These are phyloP conservation scores for Smutsia gigantea DNA, from an alignment of 2,797 vertebrate genomes.

Conservation along the genomic window DNA sequence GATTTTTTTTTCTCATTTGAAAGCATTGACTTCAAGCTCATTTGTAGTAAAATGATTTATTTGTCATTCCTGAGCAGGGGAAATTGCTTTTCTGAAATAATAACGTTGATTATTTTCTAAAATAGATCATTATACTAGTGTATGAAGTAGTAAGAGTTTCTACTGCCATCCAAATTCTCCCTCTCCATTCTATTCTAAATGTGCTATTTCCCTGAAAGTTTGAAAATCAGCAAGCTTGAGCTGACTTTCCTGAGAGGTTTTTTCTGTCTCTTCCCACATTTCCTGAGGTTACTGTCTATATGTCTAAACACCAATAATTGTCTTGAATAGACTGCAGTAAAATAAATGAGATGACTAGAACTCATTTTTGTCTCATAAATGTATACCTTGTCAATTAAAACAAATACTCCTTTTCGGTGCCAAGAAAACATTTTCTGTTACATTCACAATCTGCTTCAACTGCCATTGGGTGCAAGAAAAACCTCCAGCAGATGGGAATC, in stretches of 20 bases:
- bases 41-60: slow-evolving; percentile 61
- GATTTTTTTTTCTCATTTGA: slow-evolving; percentile 66
- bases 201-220: background rate
- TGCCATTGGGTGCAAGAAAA: slow-evolving; percentile 60
- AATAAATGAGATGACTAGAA: slow-evolving; percentile 74
- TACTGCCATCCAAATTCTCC: background rate
- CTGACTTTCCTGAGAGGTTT: background rate
- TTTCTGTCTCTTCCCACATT: slow-evolving; percentile 15
- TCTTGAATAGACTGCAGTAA: slow-evolving; percentile 45
- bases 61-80: slow-evolving; percentile 45
- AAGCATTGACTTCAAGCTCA: slow-evolving; percentile 53
- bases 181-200: background rate
- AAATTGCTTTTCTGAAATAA: slow-evolving; percentile 61
- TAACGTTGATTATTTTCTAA: slow-evolving; percentile 26
- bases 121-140: slow-evolving; percentile 13
- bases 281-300: background rate
- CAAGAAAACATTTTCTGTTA: slow-evolving; percentile 70
- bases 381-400: slow-evolving; percentile 77
- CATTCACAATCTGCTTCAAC: slow-evolving; percentile 71
- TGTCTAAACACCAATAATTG: background rate
- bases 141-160: background rate
- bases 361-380: slow-evolving; percentile 74
- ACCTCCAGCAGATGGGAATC: slow-evolving; percentile 74
- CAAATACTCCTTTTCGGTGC: slow-evolving; percentile 71
- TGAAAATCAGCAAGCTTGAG: slow-evolving; percentile 4